A percentile compares a stretch with the other conserved stretches of the same genome.
Evolutionary conservation across 2,113 vertebrate genomes (phyloP).

Genomic region (Sebastes fasciatus): DNA sequence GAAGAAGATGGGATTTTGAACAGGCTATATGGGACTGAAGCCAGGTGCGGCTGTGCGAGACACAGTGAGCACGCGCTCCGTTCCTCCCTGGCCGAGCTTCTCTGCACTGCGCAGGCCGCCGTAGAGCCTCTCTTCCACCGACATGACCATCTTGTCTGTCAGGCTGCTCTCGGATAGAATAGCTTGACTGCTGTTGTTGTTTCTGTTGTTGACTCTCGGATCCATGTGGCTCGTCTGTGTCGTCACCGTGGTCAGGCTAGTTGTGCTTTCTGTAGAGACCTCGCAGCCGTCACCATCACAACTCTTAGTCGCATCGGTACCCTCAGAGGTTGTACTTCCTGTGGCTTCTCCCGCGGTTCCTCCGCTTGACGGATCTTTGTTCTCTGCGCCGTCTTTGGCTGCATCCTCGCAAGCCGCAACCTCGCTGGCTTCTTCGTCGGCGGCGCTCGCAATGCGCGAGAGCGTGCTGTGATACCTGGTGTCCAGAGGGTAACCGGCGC

Average conservation of each 20-base stretch:
- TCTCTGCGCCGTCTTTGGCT: slow-evolving; percentile 48
- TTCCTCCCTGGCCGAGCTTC: slow-evolving; percentile 46
- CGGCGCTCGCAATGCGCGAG: slow-evolving; percentile 88
- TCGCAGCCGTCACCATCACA: background rate
- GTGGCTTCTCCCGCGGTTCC: background rate
- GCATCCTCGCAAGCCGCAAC: slow-evolving; percentile 70
- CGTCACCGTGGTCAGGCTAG: slow-evolving; percentile 23
- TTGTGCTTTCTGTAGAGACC: slow-evolving; percentile 61
- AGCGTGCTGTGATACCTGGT: slow-evolving; percentile 86
- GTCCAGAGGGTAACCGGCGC: slow-evolving; percentile 89
- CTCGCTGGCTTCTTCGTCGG: slow-evolving; percentile 87
- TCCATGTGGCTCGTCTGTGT: slow-evolving; percentile 59
- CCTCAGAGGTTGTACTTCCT: slow-evolving; percentile 17
- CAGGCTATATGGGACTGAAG: slow-evolving; percentile 69
- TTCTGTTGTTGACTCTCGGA: slow-evolving; percentile 78
- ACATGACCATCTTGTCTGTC: slow-evolving; percentile 76
- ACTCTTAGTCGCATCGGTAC: slow-evolving; percentile 1
- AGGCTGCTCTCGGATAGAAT: slow-evolving; percentile 69
- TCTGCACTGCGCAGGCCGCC: slow-evolving; percentile 63
- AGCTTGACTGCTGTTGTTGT: slow-evolving; percentile 82
- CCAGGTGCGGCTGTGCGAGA: slow-evolving; percentile 74
- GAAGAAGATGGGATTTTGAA: background rate
- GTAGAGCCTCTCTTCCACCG: slow-evolving; percentile 81
- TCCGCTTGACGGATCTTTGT: slow-evolving; percentile 12
- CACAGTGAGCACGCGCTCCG: slow-evolving; percentile 51